Conservation (phyloP, 2,888 invertebrate genomes). For the Encarsia formosa region DNA sequence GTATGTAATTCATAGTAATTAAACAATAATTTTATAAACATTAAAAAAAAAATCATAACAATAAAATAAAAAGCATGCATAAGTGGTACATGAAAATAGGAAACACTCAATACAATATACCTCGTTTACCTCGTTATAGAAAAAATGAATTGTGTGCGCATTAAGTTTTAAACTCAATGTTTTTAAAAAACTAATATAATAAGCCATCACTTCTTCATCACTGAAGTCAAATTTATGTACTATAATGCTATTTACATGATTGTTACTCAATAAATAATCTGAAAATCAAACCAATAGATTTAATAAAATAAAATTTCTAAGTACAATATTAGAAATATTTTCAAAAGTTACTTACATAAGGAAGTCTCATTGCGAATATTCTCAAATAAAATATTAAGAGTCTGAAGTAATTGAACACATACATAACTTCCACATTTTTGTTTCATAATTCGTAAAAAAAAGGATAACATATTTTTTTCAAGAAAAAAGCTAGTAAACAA, state of each 20-base stretch:
- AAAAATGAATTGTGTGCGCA: conserved; percentile 98
- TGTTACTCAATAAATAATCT: conserved; percentile 99
- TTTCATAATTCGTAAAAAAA: conserved; percentile 94
- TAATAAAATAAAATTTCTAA: too few relatives aligned
- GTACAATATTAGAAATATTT: neutral
- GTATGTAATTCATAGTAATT: too few relatives aligned
- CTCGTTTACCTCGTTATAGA: conserved; percentile 89
- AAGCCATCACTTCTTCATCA: conserved; percentile 99
- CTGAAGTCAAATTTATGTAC: conserved; percentile 99
- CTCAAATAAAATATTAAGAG: conserved; percentile 97
- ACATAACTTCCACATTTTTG: conserved; percentile 97
- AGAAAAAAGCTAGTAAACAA: conserved; percentile 91
- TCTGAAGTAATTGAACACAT: conserved; percentile 96
- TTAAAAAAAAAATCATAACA: neutral
- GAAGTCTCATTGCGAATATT: conserved; percentile 99
- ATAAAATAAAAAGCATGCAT: conserved; percentile 15
- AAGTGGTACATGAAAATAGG: conserved; percentile 15
- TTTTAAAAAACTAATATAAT: conserved; percentile 98
- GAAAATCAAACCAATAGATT: too few relatives aligned
- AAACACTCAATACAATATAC: conserved; percentile 23
- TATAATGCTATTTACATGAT: conserved; percentile 99
- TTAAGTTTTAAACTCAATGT: conserved; percentile 96
- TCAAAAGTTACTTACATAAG: conserved; percentile 73
- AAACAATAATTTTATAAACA: neutral
- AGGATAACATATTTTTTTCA: conserved; percentile 98